Evolutionary conservation across 2,113 vertebrate species (phyloP), one percentile per base, ranked within the genome.

Genomic region (Zapornia atra): DNA sequence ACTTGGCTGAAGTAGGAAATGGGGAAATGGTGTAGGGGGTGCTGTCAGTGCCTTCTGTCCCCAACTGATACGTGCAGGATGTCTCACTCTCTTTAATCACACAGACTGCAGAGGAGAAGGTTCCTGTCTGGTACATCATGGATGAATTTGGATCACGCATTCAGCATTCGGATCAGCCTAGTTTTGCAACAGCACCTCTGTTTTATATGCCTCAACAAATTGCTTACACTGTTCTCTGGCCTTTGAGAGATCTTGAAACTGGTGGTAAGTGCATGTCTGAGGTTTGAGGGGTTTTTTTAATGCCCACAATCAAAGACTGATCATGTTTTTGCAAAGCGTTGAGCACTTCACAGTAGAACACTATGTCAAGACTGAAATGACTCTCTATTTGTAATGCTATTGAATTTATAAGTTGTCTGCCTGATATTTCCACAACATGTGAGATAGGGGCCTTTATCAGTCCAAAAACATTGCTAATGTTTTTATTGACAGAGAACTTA

Each of bases 61-160:
- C 36, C 25, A 48, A 12, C 31, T 16, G 5, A 0, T 57, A 11
- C 3, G 11, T 68, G 66, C 1, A 3, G 72, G 24, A 9, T 91
- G 26, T 79, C 48, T 61, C 24, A 3, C 65, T 78, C 9, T 90
- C 42, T 82, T 81, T 50, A 26, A 69, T 65, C 4, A 0, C 21
- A 2, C 95, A 98, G 98, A 98, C 98, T 5, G 98, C 98, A 1
- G 98, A 98, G 78, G 99, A 99, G 84, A 99, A 99, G 87, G 98
- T 99, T 48, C 99, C 99, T 0, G 99, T 99, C 66, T 99, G 99
- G 99, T 99, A 99, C 94, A 95, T 99, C 92, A 99, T 99, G 99
- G 99, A 99, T 60, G 99, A 99, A 94, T 99, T 99, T 79, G 99
- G 99, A 78, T 99, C 99, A 1, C 98, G 98, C 84, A 98, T 99